These are phyloP conservation scores for Himalopsyche anomala DNA, from an alignment of 2,888 invertebrate genomes.

Conservation along the genomic window DNA sequence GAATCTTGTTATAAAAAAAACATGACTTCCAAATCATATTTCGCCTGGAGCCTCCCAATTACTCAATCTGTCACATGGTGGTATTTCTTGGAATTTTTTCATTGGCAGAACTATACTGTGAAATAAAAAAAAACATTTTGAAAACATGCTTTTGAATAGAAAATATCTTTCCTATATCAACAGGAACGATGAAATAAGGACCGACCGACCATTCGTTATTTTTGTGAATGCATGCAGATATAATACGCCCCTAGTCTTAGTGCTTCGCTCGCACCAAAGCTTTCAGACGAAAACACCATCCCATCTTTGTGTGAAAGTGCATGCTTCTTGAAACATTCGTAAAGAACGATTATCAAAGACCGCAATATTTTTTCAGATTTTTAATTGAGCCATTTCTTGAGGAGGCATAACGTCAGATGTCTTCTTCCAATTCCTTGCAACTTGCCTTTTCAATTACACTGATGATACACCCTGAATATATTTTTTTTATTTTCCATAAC, in stretches of 20 bases:
- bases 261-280: neutral
- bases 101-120: no score
- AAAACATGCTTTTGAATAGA: neutral
- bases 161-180: neutral
- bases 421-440: no score
- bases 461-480: no score
- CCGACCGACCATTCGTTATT: slow-evolving; percentile 71
- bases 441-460: no score
- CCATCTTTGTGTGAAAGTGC: neutral
- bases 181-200: neutral
- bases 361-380: neutral
- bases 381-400: neutral
- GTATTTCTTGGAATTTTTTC: no score
- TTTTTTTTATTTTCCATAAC: no score
- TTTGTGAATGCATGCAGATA: slow-evolving; percentile 75
- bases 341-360: neutral
- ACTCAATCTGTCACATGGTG: no score
- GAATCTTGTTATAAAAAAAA: no score
- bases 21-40: no score
- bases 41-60: no score
- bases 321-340: slow-evolving; percentile 2
- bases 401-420: no score
- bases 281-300: neutral
- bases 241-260: neutral
- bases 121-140: no score